Conservation (phyloP, 2,888 invertebrate species). For the Chrysolina americana region DNA sequence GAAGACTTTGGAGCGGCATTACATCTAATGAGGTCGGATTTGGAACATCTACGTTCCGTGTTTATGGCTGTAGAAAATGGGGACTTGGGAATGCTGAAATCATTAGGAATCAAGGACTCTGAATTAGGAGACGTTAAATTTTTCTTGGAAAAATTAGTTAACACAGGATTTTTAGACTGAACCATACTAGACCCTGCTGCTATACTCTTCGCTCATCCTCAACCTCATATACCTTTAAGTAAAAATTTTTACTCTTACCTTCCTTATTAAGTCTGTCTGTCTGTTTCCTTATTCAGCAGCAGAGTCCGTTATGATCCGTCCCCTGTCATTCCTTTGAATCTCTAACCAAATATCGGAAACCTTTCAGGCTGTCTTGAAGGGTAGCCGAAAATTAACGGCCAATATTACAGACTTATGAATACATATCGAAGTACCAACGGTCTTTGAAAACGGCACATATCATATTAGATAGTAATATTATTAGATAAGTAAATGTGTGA, state of each 20-base stretch:
- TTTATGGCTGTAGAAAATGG: constrained; percentile 97
- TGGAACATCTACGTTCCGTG: constrained; percentile 93
- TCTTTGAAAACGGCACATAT: constrained; percentile 62
- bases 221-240: constrained; percentile 77
- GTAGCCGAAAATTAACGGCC: constrained; percentile 58
- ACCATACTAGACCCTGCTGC: constrained; percentile 70
- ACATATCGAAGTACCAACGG: constrained; percentile 66
- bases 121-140: constrained; percentile 96
- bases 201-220: constrained; percentile 79
- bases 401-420: constrained; percentile 64
- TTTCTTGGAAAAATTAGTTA: constrained; percentile 95
- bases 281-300: constrained; percentile 61
- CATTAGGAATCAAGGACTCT: constrained; percentile 94
- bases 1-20: constrained; percentile 94
- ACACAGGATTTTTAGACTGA: constrained; percentile 96
- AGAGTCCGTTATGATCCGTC: constrained; percentile 67
- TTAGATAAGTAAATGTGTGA: constrained; percentile 54
- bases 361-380: constrained; percentile 62
- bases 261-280: constrained; percentile 61
- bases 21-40: constrained; percentile 87
- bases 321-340: constrained; percentile 46
- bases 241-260: constrained; percentile 79
- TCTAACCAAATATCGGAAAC: constrained; percentile 23
- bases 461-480: constrained; percentile 59
- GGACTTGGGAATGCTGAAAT: constrained; percentile 93